Base-by-base conservation (phyloP, 2,888 invertebrate genomes). In the Cosmia pyralina region DNA sequence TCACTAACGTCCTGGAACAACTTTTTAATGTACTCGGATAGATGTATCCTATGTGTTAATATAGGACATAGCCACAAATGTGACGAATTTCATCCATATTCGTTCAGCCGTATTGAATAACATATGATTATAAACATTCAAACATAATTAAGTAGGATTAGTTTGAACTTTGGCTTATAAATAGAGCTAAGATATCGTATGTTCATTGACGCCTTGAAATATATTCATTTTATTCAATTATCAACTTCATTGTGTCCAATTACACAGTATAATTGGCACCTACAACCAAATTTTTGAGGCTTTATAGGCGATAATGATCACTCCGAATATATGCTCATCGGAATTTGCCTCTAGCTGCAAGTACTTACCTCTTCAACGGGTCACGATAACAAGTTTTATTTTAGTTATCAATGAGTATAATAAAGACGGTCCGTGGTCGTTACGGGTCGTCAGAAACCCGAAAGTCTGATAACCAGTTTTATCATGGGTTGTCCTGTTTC, bases 241-340 rank as follows among this genome's bases (percentile, higher is more conserved):
- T 34, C 28, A 19, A 64, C 58, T 41, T 8, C 44, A 69, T 63
- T 75, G 55, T 68, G 22, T 68, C 38, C 71, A 76, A 69, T 65
- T 53, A 68, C 28, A 28, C 28, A 28, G 3, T 52, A 72, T 81
- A 78, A 84, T 84, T 75, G 75, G 72, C 73, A 72, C 53, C 38
- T 50, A 15, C 41, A 41, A 48, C 62, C 28, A 62, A 34, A 75
- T 48, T 73, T 76, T 38, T 46, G 38, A 68, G 72, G 68, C 84
- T 85, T 85, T 84, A 85, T 85, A 58, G 75, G 44, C 58, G 75
- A 78, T 85, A 85, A 84, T 85, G 73, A 80, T 75, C 74, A 73
- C 57, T 75, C 6, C 4, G 38, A 38, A 38, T 63, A 67, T 46
- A 53, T 44, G 62, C 17, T 74, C 53, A 76, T 79, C 38, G 64